These are phyloP conservation scores for Hydrolagus colliei DNA, from an alignment of 2,797 vertebrate genomes.

Conservation along the genomic window DNA sequence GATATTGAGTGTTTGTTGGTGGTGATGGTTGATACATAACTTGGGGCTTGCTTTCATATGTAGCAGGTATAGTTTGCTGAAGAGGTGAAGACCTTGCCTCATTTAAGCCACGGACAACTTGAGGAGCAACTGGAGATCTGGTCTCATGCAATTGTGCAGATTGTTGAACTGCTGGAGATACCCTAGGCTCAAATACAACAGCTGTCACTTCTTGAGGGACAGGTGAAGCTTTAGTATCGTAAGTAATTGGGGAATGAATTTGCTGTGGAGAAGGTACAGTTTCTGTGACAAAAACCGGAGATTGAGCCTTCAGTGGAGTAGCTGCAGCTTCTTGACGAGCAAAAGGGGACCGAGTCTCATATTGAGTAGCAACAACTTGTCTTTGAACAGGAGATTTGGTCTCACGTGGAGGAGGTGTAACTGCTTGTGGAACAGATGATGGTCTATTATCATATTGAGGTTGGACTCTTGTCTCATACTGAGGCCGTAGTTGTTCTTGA, in stretches of 20 bases:
- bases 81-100: not conserved
- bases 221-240: not conserved
- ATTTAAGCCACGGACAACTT: not conserved
- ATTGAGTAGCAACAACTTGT: not conserved
- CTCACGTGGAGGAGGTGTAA: not conserved
- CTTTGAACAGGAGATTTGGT: not conserved
- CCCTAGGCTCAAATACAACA: no score
- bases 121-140: not conserved
- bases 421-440: not conserved
- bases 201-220: not conserved
- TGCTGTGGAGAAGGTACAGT: no score
- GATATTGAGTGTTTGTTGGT: not conserved
- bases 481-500: not conserved
- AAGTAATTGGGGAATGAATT: not conserved
- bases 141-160: no score
- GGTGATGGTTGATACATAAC: not conserved
- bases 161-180: no score
- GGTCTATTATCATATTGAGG: not conserved
- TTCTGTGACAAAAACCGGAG: no score
- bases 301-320: no score
- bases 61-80: not conserved
- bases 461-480: conserved; percentile 2
- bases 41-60: not conserved
- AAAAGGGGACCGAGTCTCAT: not conserved
- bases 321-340: not conserved